Conservation (phyloP, 2,797 vertebrate species). For the Threskiornis aethiopicus region DNA sequence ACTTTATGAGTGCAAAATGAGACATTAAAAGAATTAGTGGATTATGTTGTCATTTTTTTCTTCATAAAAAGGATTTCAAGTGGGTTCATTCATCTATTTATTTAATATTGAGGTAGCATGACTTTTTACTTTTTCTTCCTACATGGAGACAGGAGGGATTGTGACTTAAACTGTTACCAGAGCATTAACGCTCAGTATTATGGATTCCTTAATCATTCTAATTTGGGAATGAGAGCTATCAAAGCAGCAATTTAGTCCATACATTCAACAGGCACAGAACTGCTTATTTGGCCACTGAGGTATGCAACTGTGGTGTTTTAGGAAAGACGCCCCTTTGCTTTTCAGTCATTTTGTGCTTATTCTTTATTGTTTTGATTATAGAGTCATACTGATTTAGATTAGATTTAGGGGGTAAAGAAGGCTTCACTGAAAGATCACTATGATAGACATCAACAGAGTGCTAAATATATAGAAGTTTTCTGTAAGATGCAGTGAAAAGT, state of each 20-base stretch:
- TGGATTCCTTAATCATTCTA: background rate
- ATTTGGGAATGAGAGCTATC: background rate
- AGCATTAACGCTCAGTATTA: background rate
- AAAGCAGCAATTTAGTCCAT: background rate
- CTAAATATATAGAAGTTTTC: slow-evolving; percentile 35
- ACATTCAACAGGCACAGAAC: background rate
- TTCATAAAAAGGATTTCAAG: background rate
- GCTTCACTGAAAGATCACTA: background rate
- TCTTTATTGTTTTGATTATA: slow-evolving; percentile 29
- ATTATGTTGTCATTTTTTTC: background rate
- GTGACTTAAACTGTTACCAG: background rate
- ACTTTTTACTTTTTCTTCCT: background rate
- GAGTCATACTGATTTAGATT: background rate
- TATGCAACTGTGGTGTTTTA: background rate
- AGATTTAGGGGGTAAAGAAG: background rate
- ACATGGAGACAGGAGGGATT: background rate
- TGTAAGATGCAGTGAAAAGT: slow-evolving; percentile 23
- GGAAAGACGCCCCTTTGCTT: slow-evolving; percentile 16
- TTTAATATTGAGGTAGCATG: background rate
- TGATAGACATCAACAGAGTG: slow-evolving; percentile 5
- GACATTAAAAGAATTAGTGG: background rate
- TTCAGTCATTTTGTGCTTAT: background rate
- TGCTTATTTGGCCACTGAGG: background rate
- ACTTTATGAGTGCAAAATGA: background rate
- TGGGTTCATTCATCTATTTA: background rate